A percentile compares a stretch with the other conserved stretches of the same genome.
Conservation (phyloP, 2,888 invertebrate genomes). For the Microplitis deprimator region DNA sequence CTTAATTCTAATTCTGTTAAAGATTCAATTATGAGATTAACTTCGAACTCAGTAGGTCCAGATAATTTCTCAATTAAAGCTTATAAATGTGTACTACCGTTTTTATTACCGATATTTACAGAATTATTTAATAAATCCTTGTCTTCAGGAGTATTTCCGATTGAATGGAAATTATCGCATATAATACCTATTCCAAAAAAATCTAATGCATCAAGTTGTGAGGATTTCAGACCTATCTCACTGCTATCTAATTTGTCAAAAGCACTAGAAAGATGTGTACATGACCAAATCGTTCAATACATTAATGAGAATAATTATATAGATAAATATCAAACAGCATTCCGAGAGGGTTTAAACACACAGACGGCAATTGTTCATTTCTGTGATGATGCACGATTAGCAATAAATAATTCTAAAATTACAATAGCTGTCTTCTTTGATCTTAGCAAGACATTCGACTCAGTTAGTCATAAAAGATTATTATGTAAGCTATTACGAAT, state of each 20-base stretch:
- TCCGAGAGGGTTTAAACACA: not conserved
- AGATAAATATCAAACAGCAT: constrained; percentile 21
- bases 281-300: not conserved
- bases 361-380: constrained; percentile 20
- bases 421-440: constrained; percentile 37
- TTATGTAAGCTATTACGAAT: not conserved
- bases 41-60: too few species aligned
- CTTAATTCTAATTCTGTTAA: too few species aligned
- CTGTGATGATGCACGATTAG: constrained; percentile 10
- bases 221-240: constrained; percentile 32
- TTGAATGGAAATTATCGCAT: not conserved
- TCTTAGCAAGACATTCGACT: constrained; percentile 39
- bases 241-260: constrained; percentile 29
- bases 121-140: too few species aligned
- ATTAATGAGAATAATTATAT: not conserved
- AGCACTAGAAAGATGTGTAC: not conserved
- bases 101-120: too few species aligned
- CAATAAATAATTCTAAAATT: not conserved
- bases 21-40: too few species aligned
- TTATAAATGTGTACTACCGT: too few species aligned
- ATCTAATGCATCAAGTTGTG: not conserved
- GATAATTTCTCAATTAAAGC: too few species aligned
- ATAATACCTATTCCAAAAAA: constrained; percentile 3
- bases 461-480: not conserved
- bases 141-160: not conserved